These are phyloP conservation scores for Hypotaenidia philippensis DNA, from an alignment of 2,797 vertebrate species.

Conservation along the genomic window DNA sequence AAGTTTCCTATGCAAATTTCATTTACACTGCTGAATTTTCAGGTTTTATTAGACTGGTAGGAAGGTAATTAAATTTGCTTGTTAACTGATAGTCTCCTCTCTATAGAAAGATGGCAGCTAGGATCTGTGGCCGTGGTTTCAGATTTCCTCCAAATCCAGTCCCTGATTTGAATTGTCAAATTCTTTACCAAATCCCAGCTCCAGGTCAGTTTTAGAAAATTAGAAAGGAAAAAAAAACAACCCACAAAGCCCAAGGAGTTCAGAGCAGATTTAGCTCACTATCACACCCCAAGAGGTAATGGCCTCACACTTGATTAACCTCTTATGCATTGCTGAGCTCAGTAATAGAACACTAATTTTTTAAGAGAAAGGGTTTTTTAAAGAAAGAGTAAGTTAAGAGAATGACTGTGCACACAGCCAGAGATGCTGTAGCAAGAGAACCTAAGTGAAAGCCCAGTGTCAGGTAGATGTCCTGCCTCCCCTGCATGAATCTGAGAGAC, in stretches of 20 bases:
- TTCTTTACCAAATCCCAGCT: not conserved
- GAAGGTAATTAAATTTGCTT: constrained; percentile 23
- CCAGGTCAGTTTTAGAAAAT: not conserved
- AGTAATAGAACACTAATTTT: not conserved
- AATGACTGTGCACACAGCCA: not conserved
- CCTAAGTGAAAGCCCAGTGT: not conserved
- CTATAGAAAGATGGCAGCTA: not conserved
- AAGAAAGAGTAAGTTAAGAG: not conserved
- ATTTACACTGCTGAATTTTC: not conserved
- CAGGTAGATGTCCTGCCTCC: not conserved
- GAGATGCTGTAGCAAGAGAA: not conserved
- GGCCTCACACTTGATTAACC: not conserved
- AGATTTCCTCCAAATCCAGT: not conserved
- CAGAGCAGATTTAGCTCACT: constrained; percentile 4
- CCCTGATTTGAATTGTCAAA: constrained; percentile 5
- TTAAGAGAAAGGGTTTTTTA: not conserved
- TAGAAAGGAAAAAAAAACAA: not conserved
- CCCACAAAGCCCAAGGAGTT: not conserved
- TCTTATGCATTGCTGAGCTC: not conserved
- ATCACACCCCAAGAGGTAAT: not conserved
- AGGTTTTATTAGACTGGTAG: constrained; percentile 17
- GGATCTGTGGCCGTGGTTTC: not conserved
- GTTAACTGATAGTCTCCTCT: not conserved
- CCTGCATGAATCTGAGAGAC: not conserved
- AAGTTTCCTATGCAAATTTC: not conserved